Evolutionary conservation across 1,140 invertebrate genomes (phyloP), one percentile per base, ranked within the genome.

Genomic region (Habropoda laboriosa): DNA sequence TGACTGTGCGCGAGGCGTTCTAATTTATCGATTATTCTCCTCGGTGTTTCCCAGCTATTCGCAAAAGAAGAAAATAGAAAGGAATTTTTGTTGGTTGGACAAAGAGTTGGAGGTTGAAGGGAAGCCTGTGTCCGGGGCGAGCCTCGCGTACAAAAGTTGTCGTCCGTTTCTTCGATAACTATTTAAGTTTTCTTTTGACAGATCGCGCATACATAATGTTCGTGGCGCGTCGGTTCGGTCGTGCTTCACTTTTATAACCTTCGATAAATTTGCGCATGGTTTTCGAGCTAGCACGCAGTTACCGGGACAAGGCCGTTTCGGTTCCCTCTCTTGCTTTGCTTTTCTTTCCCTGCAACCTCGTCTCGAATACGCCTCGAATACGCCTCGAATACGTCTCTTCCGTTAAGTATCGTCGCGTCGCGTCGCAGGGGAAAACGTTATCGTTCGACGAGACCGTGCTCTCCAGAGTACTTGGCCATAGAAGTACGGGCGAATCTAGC

Each of bases 201-300:
- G 55, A 75, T 51, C 61, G 73, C 49, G 73, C 73, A 75, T 75
- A 42, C 47, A 32, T 75, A 75, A 75, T 75, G 24, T 24, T 66
- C 53, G 47, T 32, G 18, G 47, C 18, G 35, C 6, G 61, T n/a
- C 32, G 24, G 32, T 51, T 49, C n/a, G 60, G 45, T 12, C n/a
- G 18, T 45, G 18, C 58, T 35, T 30, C 27, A 67, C 27, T 66
- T 45, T 75, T 40, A 67, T 32, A 40, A 38, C 61, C 73, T 49
- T 35, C 73, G 73, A 67, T 75, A 75, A 75, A 67, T 67, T 67
- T 75, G 60, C 72, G 35, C 60, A n/a, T 40, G 47, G 61, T 66
- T 75, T 55, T 66, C 35, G n/a, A 75, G 60, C 24, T 21, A 42
- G 13, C 60, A 40, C 35, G 58, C 60, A 42, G 60, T 30, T 35